Evolutionary conservation across 1,140 invertebrate species (phyloP), one percentile per base, ranked within the genome.

Genomic region (Theocolax elegans): DNA sequence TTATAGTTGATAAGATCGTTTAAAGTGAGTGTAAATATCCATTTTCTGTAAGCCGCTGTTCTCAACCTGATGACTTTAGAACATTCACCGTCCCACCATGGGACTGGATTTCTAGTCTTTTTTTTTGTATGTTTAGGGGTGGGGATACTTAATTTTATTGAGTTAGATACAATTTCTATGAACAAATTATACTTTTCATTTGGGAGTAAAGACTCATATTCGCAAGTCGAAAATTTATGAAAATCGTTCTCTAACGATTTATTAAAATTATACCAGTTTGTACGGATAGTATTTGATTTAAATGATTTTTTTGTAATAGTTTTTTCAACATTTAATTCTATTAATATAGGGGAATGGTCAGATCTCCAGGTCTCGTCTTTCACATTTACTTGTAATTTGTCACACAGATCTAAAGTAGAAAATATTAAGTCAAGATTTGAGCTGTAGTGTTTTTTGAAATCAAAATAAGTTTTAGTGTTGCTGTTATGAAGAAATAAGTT

Each of bases 61-160:
- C 59, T 10, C 8, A 12, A n/a, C 19, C 59, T 9, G 21, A 15
- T 62, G 6, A 62, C 35, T 62, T 62, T 44, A 21, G 3, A 17
- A 38, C 59, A 62, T 17, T 62, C 59, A 8, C 3, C 35, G 40
- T 62, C 59, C 40, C 59, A 62, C 59, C 59, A 62, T 10, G 40
- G 19, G 6, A 44, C 40, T 2, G 59, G 59, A 31, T 62, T 62
- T 62, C 9, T 29, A 9, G 8, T 17, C 23, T 19, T 4, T 17
- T 15, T 12, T 12, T 4, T 7, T 12, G n/a, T 7, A 15, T 17
- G 7, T 62, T 19, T 21, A 8, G 7, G 6, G 6, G 6, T 40
- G 3, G 56, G 56, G 3, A 23, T 35, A 15, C 13, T 23, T 19
- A 27, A n/a, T n/a, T n/a, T n/a, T n/a, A n/a, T n/a, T n/a, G 59